Evolutionary conservation across 2,113 vertebrate species (phyloP), one percentile per base, ranked within the genome.

Genomic region (Bungarus multicinctus): DNA sequence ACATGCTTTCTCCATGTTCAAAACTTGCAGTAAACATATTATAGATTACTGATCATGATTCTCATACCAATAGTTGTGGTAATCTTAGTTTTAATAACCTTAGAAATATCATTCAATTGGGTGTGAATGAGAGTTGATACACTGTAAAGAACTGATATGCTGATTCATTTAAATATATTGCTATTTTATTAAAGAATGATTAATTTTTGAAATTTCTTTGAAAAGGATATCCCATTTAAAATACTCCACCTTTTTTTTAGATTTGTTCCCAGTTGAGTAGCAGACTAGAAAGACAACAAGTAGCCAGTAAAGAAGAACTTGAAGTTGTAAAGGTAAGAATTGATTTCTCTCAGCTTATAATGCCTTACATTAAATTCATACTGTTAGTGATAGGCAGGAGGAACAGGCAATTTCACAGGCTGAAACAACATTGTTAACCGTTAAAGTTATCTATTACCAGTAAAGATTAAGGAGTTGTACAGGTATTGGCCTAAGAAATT

Each of bases 241-340:
- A 89, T 95, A 88, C 93, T 93, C 96, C 95, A 47, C 96, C 23
- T 94, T 34, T 89, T 89, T 96, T 91, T 96, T 64, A 99, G 99
- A 99, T 99, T 96, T 99, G 99, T 97, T 99, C 99, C 93, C 99
- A 99, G 97, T 96, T 99, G 94, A 99, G 99, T 91, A 99, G 98
- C 95, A 97, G 99, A 94, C 98, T 99, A 95, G 99, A 99, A 96
- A 99, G 99, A 92, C 99, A 99, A 87, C 99, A 99, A 94, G 98
- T 98, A 0, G 98, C 98, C 91, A 99, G 98, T 94, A 99, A 99
- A 96, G 99, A 99, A 94, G 99, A 99, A 95, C 98, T 99, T 96
- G 99, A 99, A 95, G 97, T 98, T 12, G 97, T 99, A 39, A 99
- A 99, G 99, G 99, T 99, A 96, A 96, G 93, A 53, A 39, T 0